phyloP scores from a whole-genome alignment of 2,888 invertebrate species.

The Protonemura montana region DNA sequence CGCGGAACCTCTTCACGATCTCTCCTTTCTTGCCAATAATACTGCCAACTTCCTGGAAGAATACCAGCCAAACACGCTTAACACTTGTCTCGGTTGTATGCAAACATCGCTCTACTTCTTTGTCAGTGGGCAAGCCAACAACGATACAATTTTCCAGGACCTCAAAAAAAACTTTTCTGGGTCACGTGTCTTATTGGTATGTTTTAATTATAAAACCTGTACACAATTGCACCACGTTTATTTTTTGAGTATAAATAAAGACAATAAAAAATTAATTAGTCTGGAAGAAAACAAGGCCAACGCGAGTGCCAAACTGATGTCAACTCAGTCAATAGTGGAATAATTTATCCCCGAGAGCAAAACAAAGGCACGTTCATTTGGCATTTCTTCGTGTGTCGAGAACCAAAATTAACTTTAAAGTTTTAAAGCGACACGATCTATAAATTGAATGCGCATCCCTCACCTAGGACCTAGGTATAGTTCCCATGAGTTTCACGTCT shows the following conservation, averaged over 20 bases:
- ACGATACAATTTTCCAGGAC: neutral
- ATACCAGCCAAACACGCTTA: neutral
- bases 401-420: no score
- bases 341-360: neutral
- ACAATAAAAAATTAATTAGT: conserved; percentile 5
- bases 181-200: neutral
- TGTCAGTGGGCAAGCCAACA: neutral
- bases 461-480: no score
- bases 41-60: conserved; percentile 91
- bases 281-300: conserved; percentile 7
- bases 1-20: conserved; percentile 98
- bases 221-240: neutral
- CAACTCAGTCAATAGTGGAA: neutral
- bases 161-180: neutral
- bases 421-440: no score
- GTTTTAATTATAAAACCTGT: neutral
- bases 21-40: conserved; percentile 99
- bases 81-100: neutral
- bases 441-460: no score
- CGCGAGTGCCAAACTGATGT: neutral
- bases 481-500: no score
- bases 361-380: neutral
- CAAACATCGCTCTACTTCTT: neutral
- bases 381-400: no score
- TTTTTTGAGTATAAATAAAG: neutral